A percentile compares a stretch with the other conserved stretches of the same genome.
Evolutionary conservation across 2,888 invertebrate species (phyloP).

Genomic region (Conomelus anceps): DNA sequence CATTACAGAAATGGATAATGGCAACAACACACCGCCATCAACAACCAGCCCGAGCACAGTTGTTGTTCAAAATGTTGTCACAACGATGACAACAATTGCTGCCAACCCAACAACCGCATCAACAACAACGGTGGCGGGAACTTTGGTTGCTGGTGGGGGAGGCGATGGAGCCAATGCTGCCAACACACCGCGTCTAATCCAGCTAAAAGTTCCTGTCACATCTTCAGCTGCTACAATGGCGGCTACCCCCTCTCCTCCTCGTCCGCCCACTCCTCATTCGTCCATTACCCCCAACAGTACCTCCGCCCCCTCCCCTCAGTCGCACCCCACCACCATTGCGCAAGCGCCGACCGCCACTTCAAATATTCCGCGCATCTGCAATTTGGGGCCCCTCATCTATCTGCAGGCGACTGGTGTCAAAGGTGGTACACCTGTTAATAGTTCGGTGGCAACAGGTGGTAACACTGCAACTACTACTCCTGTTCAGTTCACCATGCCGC

Average conservation of each 20-base stretch:
- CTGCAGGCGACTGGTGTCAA: background rate
- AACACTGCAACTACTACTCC: slow-evolving; percentile 6
- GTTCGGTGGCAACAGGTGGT: background rate
- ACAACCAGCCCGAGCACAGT: background rate
- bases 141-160: background rate
- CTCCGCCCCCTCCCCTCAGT: background rate
- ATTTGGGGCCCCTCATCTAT: background rate
- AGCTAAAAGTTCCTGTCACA: background rate
- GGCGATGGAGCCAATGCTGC: background rate
- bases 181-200: background rate
- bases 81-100: background rate
- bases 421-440: background rate
- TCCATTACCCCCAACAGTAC: background rate
- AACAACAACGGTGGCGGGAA: background rate
- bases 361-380: background rate
- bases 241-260: background rate
- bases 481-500: slow-evolving; percentile 21
- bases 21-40: background rate
- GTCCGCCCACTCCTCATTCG: background rate
- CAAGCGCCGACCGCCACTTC: background rate
- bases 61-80: background rate
- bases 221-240: background rate
- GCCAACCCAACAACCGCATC: no score
- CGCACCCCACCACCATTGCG: background rate
- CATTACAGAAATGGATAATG: background rate